Percentiles rank a stretch among this genome's conserved stretches.
Conservation (phyloP, 2,888 invertebrate genomes). For the Acleris literana region DNA sequence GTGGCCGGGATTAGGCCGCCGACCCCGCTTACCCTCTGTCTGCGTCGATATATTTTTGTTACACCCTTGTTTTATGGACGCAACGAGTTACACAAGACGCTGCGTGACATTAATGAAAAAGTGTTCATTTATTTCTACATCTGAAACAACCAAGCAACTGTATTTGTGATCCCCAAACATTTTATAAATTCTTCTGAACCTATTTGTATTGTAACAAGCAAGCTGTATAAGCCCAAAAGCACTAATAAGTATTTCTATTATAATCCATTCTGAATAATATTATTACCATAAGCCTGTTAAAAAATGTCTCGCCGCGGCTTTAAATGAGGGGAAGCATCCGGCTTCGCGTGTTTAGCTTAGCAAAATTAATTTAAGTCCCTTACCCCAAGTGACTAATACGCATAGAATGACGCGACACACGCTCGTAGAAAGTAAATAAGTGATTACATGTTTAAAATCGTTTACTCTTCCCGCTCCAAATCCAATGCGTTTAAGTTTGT, state of each 20-base stretch:
- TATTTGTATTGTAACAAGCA: background rate
- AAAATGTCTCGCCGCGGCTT: conserved; percentile 44
- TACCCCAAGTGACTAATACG: conserved; percentile 44
- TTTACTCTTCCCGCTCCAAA: conserved; percentile 58
- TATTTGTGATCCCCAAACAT: background rate
- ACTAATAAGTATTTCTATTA: conserved; percentile 13
- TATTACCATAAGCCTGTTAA: conserved; percentile 13
- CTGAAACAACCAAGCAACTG: background rate
- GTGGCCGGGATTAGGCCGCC: conserved; percentile 45
- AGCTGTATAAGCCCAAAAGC: background rate
- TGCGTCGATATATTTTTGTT: conserved; percentile 42
- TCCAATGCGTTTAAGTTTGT: too few species aligned
- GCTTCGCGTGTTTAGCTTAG: conserved; percentile 53
- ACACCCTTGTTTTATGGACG: conserved; percentile 36
- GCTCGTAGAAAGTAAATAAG: conserved; percentile 9
- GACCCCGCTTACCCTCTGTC: conserved; percentile 48
- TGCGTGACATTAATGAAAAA: conserved; percentile 20
- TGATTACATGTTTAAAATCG: conserved; percentile 9
- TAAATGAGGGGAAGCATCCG: conserved; percentile 45
- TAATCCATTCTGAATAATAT: conserved; percentile 5
- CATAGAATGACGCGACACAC: conserved; percentile 48
- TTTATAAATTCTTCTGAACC: background rate
- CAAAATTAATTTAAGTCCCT: conserved; percentile 59
- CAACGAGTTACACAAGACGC: conserved; percentile 36
- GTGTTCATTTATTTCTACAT: background rate